A percentile compares a stretch with the other conserved stretches of the same genome.
Conservation (phyloP, 2,113 vertebrate species). For the Atrichornis clamosus region DNA sequence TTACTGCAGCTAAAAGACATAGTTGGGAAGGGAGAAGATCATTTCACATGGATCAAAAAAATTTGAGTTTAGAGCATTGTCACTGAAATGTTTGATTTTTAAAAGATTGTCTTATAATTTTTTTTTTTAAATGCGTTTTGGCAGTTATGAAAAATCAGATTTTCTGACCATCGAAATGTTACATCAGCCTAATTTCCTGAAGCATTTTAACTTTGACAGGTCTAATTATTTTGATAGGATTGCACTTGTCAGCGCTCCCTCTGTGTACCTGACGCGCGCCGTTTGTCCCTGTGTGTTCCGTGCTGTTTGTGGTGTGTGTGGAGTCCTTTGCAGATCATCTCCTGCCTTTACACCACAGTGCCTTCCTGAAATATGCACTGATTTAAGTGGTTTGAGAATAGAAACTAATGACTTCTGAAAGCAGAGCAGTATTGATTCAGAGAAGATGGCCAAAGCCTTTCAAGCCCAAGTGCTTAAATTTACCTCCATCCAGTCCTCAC, state of each 20-base stretch:
- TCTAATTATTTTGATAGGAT: neutral
- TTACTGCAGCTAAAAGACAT: neutral
- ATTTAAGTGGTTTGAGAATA: slow-evolving; percentile 9
- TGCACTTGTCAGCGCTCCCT: neutral
- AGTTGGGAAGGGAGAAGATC: neutral
- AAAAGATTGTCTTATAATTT: neutral
- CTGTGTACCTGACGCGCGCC: neutral
- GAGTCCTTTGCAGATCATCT: neutral
- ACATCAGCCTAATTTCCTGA: neutral
- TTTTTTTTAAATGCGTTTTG: neutral
- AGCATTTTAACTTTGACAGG: neutral
- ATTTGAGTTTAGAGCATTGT: neutral
- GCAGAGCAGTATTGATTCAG: slow-evolving; percentile 29
- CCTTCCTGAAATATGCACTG: slow-evolving; percentile 4
- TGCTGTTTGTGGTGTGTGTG: neutral
- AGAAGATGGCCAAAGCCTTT: slow-evolving; percentile 14
- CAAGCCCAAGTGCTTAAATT: slow-evolving; percentile 1
- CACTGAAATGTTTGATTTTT: neutral
- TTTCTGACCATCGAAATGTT: neutral
- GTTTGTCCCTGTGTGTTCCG: neutral
- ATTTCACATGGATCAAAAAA: neutral
- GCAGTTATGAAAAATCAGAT: neutral
- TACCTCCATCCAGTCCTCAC: neutral
- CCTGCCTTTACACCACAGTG: neutral
- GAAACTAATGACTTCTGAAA: slow-evolving; percentile 41